Evolutionary conservation across 35 echinoderm and acorn worm genomes (phyloP).

Genomic region (Holothuria glaberrima): DNA sequence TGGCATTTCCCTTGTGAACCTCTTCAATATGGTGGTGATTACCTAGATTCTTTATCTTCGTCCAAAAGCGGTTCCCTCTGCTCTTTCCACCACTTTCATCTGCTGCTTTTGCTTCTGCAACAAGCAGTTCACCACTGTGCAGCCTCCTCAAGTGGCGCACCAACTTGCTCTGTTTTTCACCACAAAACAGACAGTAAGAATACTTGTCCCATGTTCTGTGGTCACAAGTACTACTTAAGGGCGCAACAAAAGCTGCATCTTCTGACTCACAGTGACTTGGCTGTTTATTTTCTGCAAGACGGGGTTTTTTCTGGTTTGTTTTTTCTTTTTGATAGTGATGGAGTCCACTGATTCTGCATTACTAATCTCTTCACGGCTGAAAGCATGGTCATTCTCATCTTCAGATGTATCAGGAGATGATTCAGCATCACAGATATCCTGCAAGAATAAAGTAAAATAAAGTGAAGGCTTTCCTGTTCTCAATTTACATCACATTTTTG

Average conservation of each 20-base stretch:
- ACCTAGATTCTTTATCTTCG: conserved; percentile 56
- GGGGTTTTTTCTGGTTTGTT: no score
- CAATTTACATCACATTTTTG: no score
- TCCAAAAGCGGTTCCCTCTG: conserved; percentile 9
- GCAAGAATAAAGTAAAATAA: no score
- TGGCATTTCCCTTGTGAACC: conserved; percentile 38
- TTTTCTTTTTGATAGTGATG: no score
- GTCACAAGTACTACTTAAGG: not conserved
- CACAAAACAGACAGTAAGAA: conserved; percentile 61
- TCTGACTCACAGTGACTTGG: no score
- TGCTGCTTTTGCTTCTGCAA: conserved; percentile 40
- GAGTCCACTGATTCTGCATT: no score
- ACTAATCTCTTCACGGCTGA: no score
- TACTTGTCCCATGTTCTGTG: conserved; percentile 16
- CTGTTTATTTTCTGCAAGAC: no score
- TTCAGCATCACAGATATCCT: no score
- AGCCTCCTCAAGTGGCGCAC: conserved; percentile 47
- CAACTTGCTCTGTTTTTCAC: conserved; percentile 48
- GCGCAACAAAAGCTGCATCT: not conserved
- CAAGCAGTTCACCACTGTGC: conserved; percentile 43
- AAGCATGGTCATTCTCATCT: no score
- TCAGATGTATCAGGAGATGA: no score
- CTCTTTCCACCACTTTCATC: not conserved
- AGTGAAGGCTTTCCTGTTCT: no score
- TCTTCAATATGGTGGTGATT: conserved; percentile 61